These are phyloP conservation scores for Lepetodrilus schrolli DNA, from an alignment of 2,888 invertebrate species.

Conservation along the genomic window DNA sequence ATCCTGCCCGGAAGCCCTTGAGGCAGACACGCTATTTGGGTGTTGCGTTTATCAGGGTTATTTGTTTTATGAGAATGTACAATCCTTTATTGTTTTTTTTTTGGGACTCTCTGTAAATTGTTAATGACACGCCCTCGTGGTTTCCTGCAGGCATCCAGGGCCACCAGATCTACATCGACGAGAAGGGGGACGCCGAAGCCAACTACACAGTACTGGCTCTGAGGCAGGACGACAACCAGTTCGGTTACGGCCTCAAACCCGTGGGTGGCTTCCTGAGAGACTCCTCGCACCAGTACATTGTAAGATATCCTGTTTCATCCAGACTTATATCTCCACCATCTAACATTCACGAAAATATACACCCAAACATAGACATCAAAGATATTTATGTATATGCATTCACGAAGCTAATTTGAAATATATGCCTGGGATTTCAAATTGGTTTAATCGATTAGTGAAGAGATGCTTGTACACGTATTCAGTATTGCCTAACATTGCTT, in stretches of 20 bases:
- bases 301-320: too few species aligned
- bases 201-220: slow-evolving; percentile 91
- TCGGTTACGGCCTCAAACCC: slow-evolving; percentile 44
- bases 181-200: slow-evolving; percentile 91
- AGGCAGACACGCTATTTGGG: too few species aligned
- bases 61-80: not conserved
- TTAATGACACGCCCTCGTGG: slow-evolving; percentile 15
- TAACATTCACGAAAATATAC: too few species aligned
- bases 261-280: slow-evolving; percentile 73
- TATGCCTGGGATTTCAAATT: too few species aligned
- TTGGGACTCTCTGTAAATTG: not conserved
- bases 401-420: too few species aligned
- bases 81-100: not conserved
- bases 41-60: not conserved
- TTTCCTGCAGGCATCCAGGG: slow-evolving; percentile 89
- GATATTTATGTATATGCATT: too few species aligned
- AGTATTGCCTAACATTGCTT: too few species aligned
- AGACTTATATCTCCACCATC: too few species aligned
- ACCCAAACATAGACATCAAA: too few species aligned
- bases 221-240: slow-evolving; percentile 31
- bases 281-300: slow-evolving; percentile 80
- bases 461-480: too few species aligned
- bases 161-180: slow-evolving; percentile 90
- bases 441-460: too few species aligned
- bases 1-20: too few species aligned